Percentiles rank a stretch among this genome's conserved stretches.
Evolutionary conservation across 2,113 vertebrate genomes (phyloP).

Genomic region (Hippoglossus stenolepis): DNA sequence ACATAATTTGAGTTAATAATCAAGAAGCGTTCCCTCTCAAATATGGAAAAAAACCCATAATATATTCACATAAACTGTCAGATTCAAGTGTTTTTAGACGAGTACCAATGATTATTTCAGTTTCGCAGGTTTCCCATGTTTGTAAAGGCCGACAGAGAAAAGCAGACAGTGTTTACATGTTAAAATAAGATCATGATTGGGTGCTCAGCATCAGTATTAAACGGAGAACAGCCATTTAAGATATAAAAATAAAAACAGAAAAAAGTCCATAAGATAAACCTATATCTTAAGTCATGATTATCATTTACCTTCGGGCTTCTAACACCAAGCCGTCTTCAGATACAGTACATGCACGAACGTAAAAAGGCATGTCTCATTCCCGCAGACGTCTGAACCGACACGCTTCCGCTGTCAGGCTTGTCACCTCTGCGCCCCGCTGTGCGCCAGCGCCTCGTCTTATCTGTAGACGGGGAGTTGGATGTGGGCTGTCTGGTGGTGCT

Average conservation of each 20-base stretch:
- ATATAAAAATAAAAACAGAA: slow-evolving; percentile 60
- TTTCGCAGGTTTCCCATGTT: background rate
- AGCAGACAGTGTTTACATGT: slow-evolving; percentile 6
- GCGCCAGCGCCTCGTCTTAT: slow-evolving; percentile 75
- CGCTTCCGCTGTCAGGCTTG: slow-evolving; percentile 26
- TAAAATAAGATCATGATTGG: slow-evolving; percentile 28
- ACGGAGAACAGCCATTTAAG: slow-evolving; percentile 13
- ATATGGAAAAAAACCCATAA: slow-evolving; percentile 20
- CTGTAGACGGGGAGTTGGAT: slow-evolving; percentile 95
- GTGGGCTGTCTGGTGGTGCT: slow-evolving; percentile 94
- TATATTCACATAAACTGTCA: slow-evolving; percentile 48
- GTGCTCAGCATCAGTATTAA: slow-evolving; percentile 23
- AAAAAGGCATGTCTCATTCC: slow-evolving; percentile 63
- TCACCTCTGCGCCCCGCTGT: slow-evolving; percentile 12
- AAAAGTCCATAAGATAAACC: slow-evolving; percentile 55
- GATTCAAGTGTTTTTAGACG: slow-evolving; percentile 30
- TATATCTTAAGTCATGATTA: slow-evolving; percentile 68
- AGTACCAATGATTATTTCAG: slow-evolving; percentile 32
- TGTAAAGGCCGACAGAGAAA: slow-evolving; percentile 24
- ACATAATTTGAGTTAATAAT: slow-evolving; percentile 16
- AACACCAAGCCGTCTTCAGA: slow-evolving; percentile 62
- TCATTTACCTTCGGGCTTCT: slow-evolving; percentile 54
- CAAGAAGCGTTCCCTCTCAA: slow-evolving; percentile 32
- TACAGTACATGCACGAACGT: slow-evolving; percentile 69
- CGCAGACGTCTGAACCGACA: slow-evolving; percentile 27